Conservation (phyloP, 2,888 invertebrate species). For the Trichopria drosophilae region DNA sequence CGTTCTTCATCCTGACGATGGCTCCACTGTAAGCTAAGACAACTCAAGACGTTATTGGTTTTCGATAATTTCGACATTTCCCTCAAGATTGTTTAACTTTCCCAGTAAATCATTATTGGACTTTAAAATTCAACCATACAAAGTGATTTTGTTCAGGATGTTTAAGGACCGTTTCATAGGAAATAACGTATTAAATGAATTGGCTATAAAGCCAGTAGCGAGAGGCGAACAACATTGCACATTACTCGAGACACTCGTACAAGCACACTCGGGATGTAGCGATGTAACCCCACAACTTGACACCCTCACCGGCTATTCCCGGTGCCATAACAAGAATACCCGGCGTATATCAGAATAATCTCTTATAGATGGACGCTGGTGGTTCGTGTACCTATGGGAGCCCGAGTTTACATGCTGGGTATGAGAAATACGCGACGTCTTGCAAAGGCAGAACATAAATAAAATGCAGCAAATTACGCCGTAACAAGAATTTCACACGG, state of each 20-base stretch:
- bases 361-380: constrained; percentile 36
- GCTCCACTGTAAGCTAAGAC: constrained; percentile 28
- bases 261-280: constrained; percentile 38
- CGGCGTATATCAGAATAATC: constrained; percentile 49
- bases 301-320: constrained; percentile 40
- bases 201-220: constrained; percentile 52
- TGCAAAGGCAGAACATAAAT: too few relatives aligned
- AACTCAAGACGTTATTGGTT: constrained; percentile 30
- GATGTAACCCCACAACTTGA: constrained; percentile 48
- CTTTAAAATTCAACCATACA: neutral
- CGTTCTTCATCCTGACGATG: constrained; percentile 56
- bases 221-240: constrained; percentile 23
- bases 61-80: too few relatives aligned
- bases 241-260: too few relatives aligned
- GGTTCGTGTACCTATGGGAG: constrained; percentile 14
- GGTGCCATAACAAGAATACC: constrained; percentile 40
- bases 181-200: constrained; percentile 56
- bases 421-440: constrained; percentile 34
- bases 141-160: neutral
- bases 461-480: too few relatives aligned
- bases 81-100: too few relatives aligned
- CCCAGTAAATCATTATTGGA: neutral
- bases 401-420: constrained; percentile 26
- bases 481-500: too few relatives aligned
- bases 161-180: constrained; percentile 48